Conservation (phyloP, 2,888 invertebrate species). For the Sussaba pulchella region DNA sequence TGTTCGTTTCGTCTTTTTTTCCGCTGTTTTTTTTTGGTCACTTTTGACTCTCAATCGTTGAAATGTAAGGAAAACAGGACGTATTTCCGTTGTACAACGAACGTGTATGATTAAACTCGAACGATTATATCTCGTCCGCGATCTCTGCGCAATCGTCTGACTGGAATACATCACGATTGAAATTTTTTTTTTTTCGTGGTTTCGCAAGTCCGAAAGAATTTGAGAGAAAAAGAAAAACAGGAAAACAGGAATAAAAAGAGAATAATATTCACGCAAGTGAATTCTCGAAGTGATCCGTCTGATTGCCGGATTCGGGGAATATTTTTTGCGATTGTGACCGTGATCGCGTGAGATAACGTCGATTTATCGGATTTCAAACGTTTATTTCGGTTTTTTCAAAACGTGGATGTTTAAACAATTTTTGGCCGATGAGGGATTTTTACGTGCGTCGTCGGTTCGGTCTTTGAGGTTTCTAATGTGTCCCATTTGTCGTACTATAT, state of each 20-base stretch:
- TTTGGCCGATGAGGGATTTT: conserved; percentile 4
- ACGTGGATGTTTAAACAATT: no score
- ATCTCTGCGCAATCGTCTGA: conserved; percentile 47
- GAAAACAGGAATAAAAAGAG: conserved; percentile 8
- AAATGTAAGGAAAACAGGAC: conserved; percentile 34
- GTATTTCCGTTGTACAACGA: conserved; percentile 61
- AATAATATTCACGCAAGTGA: conserved; percentile 35
- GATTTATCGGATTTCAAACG: conserved; percentile 7
- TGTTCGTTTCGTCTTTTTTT: background rate
- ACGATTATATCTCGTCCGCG: conserved; percentile 58
- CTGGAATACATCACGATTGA: conserved; percentile 21
- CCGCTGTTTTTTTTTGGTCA: no score
- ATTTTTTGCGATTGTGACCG: conserved; percentile 44
- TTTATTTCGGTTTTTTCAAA: no score
- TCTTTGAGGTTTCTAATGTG: conserved; percentile 32
- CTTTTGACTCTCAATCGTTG: no score
- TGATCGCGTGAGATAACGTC: conserved; percentile 71
- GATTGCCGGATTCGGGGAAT: background rate
- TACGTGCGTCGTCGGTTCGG: conserved; percentile 31
- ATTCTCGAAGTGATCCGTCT: conserved; percentile 31
- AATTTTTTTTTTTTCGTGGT: conserved; percentile 20
- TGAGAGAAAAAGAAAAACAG: conserved; percentile 22
- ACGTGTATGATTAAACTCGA: conserved; percentile 35
- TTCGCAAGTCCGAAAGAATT: conserved; percentile 21
- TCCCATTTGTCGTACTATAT: conserved; percentile 51